phyloP scores from a whole-genome alignment of 2,888 invertebrate species.

The Lasioglossum malachurum region DNA sequence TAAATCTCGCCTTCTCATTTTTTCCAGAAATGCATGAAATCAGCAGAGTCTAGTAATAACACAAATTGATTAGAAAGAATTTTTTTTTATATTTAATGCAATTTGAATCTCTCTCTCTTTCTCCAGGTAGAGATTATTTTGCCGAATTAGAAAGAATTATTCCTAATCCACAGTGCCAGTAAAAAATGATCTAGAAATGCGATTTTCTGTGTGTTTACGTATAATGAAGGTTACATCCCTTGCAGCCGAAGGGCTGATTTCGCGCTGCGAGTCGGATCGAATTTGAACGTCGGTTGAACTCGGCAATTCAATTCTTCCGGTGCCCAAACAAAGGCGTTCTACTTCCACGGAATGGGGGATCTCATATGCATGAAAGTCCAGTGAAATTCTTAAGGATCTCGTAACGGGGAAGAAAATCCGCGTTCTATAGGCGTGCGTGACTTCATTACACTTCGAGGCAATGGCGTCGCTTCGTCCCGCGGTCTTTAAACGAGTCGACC shows the following conservation, averaged over 20 bases:
- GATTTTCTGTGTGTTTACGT: too few relatives aligned
- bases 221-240: not conserved
- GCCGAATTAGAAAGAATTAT: too few relatives aligned
- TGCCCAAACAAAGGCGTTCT: not conserved
- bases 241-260: not conserved
- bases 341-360: not conserved
- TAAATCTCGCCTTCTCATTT: too few relatives aligned
- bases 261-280: not conserved
- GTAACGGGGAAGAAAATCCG: constrained; percentile 27
- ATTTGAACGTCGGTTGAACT: not conserved
- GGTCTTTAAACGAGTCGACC: constrained; percentile 49
- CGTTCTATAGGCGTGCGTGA: constrained; percentile 49
- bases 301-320: not conserved
- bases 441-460: constrained; percentile 44
- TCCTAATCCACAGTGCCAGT: too few relatives aligned
- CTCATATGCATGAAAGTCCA: not conserved
- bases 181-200: too few relatives aligned
- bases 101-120: too few relatives aligned
- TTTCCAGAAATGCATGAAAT: too few relatives aligned
- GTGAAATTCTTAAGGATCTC: constrained; percentile 5
- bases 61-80: too few relatives aligned
- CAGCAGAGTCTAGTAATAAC: too few relatives aligned
- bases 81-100: too few relatives aligned
- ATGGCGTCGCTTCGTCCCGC: constrained; percentile 32
- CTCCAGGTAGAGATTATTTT: too few relatives aligned